Evolutionary conservation across 2,113 vertebrate genomes (phyloP), one percentile per base, ranked within the genome.

Genomic region (Malurus elegans): DNA sequence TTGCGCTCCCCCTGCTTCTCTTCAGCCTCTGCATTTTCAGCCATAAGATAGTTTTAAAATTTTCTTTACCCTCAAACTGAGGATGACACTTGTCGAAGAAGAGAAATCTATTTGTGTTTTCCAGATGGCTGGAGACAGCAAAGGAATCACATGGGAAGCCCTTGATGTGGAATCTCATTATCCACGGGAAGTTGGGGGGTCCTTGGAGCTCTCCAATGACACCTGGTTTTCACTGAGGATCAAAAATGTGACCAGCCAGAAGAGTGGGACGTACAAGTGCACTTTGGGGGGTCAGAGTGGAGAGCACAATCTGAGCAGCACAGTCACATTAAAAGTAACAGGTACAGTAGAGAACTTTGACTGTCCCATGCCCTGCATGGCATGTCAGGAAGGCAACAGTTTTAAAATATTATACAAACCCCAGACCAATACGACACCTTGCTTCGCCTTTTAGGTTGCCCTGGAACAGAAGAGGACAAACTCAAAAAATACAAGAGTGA

Each of bases 391-490:
- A 72, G 34, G 18, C 12, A 66, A 45, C 32, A 71, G 9, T 56
- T 73, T 12, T 40, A 9, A 74, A 67, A 45, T 48, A 32, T 50
- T 86, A 58, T 79, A 57, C 69, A 25, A 65, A 29, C 34, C 23
- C 42, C 65, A 42, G 23, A 66, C 25, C 25, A 58, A 25, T 17
- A 20, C 80, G 62, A 92, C 62, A 36, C 61, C 2, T 79, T 61
- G 16, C 71, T 93, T 94, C 94, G n/a, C 21, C 7, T 97, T 95
- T 66, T 79, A 98, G 98, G 96, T 75, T 98, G 98, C 73, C 91
- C 74, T 20, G 90, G 90, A 50, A 78, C 12, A 74, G 90, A 54
- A 66, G 93, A 92, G 3, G 86, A 96, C 9, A 97, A 96, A 80
- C 47, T 95, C 11, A 93, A 91, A 85, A 98, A 98, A 60, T 96